Evolutionary conservation across 1,140 invertebrate genomes (phyloP), one percentile per base, ranked within the genome.

Genomic region (Drosophila suzukii): DNA sequence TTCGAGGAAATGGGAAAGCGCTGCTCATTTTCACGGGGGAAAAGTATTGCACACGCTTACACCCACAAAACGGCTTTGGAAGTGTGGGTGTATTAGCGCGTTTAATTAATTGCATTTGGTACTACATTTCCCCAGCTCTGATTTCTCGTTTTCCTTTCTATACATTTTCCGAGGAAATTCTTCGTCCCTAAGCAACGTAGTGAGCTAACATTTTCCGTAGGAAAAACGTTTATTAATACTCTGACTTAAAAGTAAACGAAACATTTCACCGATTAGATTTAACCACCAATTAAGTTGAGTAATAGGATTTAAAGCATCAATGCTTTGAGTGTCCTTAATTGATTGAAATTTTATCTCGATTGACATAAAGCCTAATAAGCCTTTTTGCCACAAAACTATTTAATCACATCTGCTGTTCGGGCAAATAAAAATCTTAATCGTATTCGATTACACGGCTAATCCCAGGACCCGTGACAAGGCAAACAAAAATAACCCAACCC

Each of bases 81-180:
- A 51, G 17, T 53, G 51, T 34, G n/a, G 27, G 27, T 24, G 47
- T 68, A 46, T 78, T 70, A 79, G 62, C 38, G 60, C 60, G 68
- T 89, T 89, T 84, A 89, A 90, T 89, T 89, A 89, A 89, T 89
- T 89, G 80, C 72, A 89, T 89, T 84, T 89, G 56, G 54, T 70
- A 61, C 63, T 62, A 57, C 62, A 82, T 79, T 80, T 77, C 49
- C 30, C 51, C 46, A 44, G 68, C 50, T 56, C 7, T 49, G 43
- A 44, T 51, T 73, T 68, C 66, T 10, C 24, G 50, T 49, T 75
- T 50, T 65, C 60, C 20, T 56, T 34, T 7, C 56, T 10, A 53
- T 27, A 27, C 27, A 70, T 47, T 75, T 81, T 57, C 44, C 34
- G 41, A 54, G 59, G 65, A 68, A 83, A 38, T 53, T 44, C 7